These are phyloP conservation scores for Strigops habroptila DNA, from an alignment of 2,113 vertebrate species.

Conservation along the genomic window DNA sequence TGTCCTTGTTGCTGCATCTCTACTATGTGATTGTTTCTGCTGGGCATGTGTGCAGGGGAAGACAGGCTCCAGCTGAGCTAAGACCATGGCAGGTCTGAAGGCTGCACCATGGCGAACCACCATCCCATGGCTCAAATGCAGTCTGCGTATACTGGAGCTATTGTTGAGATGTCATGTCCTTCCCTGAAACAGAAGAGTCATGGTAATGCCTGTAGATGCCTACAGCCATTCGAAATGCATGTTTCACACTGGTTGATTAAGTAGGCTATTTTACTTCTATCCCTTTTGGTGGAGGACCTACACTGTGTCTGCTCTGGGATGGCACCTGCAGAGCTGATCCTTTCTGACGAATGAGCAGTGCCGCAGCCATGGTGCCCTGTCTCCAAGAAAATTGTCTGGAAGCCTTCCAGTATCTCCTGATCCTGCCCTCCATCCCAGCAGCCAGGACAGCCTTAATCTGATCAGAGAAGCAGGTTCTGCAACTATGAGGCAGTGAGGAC, in stretches of 20 bases:
- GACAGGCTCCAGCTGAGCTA: neutral
- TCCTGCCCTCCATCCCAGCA: neutral
- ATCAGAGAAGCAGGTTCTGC: conserved; percentile 11
- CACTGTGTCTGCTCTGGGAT: neutral
- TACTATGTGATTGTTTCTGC: neutral
- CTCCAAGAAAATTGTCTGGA: neutral
- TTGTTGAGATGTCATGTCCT: neutral
- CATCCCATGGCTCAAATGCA: neutral
- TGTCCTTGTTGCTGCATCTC: rapidly evolving
- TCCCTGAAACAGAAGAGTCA: neutral
- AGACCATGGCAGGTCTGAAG: neutral
- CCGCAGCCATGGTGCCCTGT: rapidly evolving
- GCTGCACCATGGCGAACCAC: neutral
- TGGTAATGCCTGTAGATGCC: neutral
- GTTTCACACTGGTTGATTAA: neutral
- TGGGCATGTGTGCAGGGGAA: neutral
- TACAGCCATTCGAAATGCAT: neutral
- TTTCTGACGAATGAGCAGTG: neutral
- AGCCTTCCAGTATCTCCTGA: neutral
- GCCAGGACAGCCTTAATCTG: neutral
- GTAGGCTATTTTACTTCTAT: neutral
- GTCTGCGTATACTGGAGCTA: neutral
- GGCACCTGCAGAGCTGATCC: neutral
- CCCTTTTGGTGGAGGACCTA: neutral
- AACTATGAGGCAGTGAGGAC: neutral